Percentiles rank a stretch among this genome's conserved stretches.
Evolutionary conservation across 2,888 invertebrate genomes (phyloP).

Genomic region (Drosophila merina): DNA sequence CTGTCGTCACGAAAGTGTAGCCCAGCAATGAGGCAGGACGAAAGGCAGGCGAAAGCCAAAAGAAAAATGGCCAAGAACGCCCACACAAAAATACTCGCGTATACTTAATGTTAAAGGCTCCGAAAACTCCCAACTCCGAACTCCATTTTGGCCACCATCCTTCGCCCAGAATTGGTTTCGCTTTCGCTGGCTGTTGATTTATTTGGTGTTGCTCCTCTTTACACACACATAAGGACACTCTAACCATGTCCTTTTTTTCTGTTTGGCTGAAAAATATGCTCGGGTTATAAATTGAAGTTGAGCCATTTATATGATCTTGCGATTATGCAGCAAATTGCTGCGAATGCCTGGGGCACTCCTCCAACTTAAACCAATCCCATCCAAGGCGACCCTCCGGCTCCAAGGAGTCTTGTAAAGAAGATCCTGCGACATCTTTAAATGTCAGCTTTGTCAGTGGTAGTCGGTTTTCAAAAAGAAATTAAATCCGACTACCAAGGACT

Average conservation of each 20-base stretch:
- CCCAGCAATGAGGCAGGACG: background rate
- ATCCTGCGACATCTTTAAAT: constrained; percentile 5
- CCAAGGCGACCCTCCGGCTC: background rate
- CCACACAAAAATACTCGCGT: constrained; percentile 14
- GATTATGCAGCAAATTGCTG: constrained; percentile 72
- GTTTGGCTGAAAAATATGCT: constrained; percentile 60
- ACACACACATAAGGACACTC: constrained; percentile 43
- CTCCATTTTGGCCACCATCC: constrained; percentile 23
- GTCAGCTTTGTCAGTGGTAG: background rate
- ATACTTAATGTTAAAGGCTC: constrained; percentile 58
- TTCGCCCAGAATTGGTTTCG: constrained; percentile 47
- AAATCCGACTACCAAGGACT: background rate
- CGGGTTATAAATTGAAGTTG: constrained; percentile 74
- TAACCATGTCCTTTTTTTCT: constrained; percentile 32
- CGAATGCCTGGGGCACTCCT: constrained; percentile 12
- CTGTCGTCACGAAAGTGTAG: constrained; percentile 61
- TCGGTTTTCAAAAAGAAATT: background rate
- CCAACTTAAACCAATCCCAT: background rate
- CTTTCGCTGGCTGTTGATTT: constrained; percentile 73
- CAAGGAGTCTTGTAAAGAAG: background rate
- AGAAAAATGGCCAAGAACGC: constrained; percentile 48
- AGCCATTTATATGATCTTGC: constrained; percentile 74
- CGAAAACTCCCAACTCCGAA: constrained; percentile 45
- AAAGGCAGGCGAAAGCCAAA: constrained; percentile 2
- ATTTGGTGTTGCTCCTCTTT: constrained; percentile 59